phyloP scores from a whole-genome alignment of 2,113 vertebrate genomes.

The Pteronura brasiliensis region DNA sequence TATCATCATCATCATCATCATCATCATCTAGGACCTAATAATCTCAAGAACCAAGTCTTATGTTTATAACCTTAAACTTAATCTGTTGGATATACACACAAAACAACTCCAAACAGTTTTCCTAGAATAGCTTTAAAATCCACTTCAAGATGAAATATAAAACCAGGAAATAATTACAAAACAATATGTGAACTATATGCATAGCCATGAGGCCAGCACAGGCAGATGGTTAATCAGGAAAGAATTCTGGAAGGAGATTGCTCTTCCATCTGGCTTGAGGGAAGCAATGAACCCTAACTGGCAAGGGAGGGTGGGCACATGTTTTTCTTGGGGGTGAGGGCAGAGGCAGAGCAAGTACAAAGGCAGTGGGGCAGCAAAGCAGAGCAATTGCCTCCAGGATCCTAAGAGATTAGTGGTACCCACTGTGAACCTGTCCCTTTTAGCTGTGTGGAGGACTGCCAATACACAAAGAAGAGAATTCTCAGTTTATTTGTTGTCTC shows the following conservation, averaged over 20 bases:
- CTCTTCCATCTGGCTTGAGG: neutral
- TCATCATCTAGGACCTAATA: neutral
- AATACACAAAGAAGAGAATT: conserved; percentile 12
- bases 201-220: neutral
- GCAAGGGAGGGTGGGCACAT: neutral
- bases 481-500: neutral
- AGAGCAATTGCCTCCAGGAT: neutral
- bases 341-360: no score
- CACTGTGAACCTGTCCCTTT: neutral
- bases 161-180: conserved; percentile 33
- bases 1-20: neutral
- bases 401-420: neutral
- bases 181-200: neutral
- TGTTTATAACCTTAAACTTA: neutral
- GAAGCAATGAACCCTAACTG: neutral
- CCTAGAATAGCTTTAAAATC: neutral
- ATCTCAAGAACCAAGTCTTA: neutral
- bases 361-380: neutral
- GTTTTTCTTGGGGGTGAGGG: neutral
- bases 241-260: neutral
- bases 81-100: neutral
- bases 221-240: neutral
- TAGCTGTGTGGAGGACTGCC: neutral
- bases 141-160: neutral
- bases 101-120: neutral